Percentiles rank a stretch among this genome's conserved stretches.
phyloP scores from a whole-genome alignment of 1,140 invertebrate species.

The Apis cerana region DNA sequence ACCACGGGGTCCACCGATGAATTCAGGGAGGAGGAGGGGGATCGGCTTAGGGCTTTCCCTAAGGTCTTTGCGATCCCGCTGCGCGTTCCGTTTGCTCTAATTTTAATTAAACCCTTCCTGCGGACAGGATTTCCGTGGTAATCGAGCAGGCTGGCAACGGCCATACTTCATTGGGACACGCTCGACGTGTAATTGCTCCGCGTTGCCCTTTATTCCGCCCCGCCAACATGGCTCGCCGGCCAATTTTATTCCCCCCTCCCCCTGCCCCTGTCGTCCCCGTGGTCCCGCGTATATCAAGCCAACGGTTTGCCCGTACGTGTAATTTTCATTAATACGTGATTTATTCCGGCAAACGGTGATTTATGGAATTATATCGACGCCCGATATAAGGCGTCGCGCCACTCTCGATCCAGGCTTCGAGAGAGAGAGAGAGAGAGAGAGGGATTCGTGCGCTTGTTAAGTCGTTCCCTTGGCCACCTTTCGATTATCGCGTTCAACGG shows the following conservation, averaged over 20 bases:
- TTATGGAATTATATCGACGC: conserved; percentile 45
- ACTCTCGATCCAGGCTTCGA: neutral
- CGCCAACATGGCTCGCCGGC: conserved; percentile 39
- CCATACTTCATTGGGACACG: conserved; percentile 58
- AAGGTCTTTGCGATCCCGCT: conserved; percentile 59
- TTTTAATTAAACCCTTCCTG: conserved; percentile 73
- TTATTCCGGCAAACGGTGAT: conserved; percentile 36
- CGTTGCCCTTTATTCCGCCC: conserved; percentile 47
- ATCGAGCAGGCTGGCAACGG: conserved; percentile 50
- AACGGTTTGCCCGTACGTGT: conserved; percentile 31
- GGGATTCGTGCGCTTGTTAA: neutral
- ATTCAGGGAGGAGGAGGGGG: conserved; percentile 49
- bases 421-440: neutral
- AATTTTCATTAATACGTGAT: conserved; percentile 63
- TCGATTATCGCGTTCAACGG: neutral
- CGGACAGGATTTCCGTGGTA: conserved; percentile 63
- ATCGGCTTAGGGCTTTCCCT: conserved; percentile 37
- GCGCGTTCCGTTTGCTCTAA: conserved; percentile 71
- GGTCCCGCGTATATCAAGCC: conserved; percentile 41
- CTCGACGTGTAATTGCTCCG: conserved; percentile 57
- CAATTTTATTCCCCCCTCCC: conserved; percentile 36
- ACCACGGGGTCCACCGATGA: conserved; percentile 55
- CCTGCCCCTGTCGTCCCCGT: neutral
- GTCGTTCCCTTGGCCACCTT: neutral
- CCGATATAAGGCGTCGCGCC: neutral